Evolutionary conservation across 2,113 vertebrate species (phyloP).

Genomic region (Dipodomys stephensi): DNA sequence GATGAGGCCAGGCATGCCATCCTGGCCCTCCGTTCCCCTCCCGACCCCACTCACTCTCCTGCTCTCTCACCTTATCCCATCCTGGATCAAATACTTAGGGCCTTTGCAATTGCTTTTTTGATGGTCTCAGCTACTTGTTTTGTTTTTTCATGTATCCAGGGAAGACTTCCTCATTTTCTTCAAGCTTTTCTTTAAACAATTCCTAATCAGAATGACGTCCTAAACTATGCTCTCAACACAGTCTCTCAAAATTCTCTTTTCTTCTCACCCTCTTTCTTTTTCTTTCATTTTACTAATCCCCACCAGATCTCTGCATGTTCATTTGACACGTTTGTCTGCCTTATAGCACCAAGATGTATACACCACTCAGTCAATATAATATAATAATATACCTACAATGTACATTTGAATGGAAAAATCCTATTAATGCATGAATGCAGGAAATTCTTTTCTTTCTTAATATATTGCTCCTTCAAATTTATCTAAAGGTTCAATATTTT

Average conservation of each 20-base stretch:
- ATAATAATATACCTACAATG: not conserved
- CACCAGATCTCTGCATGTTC: not conserved
- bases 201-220: not conserved
- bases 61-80: not conserved
- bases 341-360: not conserved
- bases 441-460: slow-evolving; percentile 9
- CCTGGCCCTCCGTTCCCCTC: not conserved
- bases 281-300: not conserved
- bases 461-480: not conserved
- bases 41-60: not conserved
- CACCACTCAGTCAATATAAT: not conserved
- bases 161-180: not conserved
- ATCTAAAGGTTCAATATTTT: slow-evolving; percentile 42
- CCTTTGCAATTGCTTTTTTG: not conserved
- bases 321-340: not conserved
- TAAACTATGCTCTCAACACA: not conserved
- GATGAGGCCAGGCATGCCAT: too few species aligned
- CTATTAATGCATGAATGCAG: not conserved
- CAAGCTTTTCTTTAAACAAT: not conserved
- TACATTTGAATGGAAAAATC: not conserved
- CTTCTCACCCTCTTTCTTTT: not conserved
- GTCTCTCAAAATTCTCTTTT: not conserved
- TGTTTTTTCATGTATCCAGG: not conserved
- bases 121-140: not conserved
- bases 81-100: too few species aligned